Evolutionary conservation across 2,888 invertebrate genomes (phyloP).

Genomic region (Linnaemya vulpina): DNA sequence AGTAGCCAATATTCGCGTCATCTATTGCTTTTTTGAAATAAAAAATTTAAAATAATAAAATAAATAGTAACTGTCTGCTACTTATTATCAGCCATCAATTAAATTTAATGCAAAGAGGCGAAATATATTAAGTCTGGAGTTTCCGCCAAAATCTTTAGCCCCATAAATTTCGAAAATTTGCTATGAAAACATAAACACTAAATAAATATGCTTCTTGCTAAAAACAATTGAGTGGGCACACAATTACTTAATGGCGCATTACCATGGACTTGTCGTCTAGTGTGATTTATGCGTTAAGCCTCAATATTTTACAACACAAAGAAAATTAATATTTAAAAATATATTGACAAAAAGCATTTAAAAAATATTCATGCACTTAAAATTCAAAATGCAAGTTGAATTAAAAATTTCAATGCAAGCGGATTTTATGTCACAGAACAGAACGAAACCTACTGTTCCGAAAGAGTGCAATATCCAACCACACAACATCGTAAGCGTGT

Average conservation of each 20-base stretch:
- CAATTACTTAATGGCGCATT: not conserved
- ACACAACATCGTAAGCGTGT: too few relatives aligned
- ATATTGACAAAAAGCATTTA: not conserved
- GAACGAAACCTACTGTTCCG: not conserved
- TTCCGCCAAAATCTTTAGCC: slow-evolving; percentile 17
- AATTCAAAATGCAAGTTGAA: not conserved
- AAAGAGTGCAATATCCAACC: too few relatives aligned
- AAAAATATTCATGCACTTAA: not conserved
- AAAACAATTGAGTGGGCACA: not conserved
- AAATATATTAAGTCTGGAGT: slow-evolving; percentile 2
- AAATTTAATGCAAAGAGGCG: slow-evolving; percentile 17
- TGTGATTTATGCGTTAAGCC: slow-evolving; percentile 17
- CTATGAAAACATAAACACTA: not conserved
- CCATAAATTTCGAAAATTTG: not conserved
- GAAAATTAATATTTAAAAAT: not conserved
- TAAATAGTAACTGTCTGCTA: slow-evolving; percentile 3
- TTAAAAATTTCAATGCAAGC: not conserved
- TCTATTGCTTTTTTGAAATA: not conserved
- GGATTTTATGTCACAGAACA: not conserved
- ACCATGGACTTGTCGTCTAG: slow-evolving; percentile 17
- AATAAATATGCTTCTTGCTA: not conserved
- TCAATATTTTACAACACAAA: not conserved
- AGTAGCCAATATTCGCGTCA: slow-evolving; percentile 27
- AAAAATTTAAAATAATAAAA: not conserved
- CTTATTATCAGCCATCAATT: not conserved